These are phyloP conservation scores for Morpho deidamia DNA, from an alignment of 2,888 invertebrate genomes.

Conservation along the genomic window DNA sequence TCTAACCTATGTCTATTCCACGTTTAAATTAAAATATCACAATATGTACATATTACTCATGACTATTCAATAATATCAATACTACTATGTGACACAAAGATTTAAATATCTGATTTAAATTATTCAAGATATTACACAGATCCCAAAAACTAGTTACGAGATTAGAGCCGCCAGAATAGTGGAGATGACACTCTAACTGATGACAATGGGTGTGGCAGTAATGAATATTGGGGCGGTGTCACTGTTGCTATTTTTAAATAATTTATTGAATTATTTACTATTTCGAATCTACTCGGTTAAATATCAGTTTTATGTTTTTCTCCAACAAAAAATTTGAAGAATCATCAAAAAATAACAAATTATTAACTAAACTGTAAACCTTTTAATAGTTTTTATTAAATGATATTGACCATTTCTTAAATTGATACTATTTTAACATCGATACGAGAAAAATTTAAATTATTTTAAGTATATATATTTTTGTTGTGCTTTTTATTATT, in stretches of 20 bases:
- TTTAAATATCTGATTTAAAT: constrained; percentile 21
- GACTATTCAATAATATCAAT: constrained; percentile 63
- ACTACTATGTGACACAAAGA: constrained; percentile 24
- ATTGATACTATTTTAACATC: too few species aligned
- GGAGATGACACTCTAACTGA: constrained; percentile 22
- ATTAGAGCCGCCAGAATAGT: constrained; percentile 26
- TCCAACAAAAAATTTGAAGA: too few species aligned
- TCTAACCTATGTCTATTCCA: constrained; percentile 65
- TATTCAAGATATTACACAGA: constrained; percentile 37
- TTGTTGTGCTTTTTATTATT: neutral
- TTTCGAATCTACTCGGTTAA: too few species aligned
- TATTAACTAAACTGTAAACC: too few species aligned
- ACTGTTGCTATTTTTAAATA: neutral
- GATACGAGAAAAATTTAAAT: too few species aligned
- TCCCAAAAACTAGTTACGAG: constrained; percentile 36
- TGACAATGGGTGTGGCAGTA: neutral
- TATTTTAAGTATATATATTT: too few species aligned
- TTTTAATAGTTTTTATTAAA: too few species aligned
- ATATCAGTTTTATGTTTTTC: too few species aligned
- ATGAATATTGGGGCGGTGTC: neutral
- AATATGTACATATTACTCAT: constrained; percentile 73
- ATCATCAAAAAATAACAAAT: too few species aligned
- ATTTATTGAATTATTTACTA: neutral
- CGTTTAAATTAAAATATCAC: constrained; percentile 76
- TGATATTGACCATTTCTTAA: too few species aligned